phyloP scores from a whole-genome alignment of 2,888 invertebrate genomes.

The Drosophila pseudotalamancana region DNA sequence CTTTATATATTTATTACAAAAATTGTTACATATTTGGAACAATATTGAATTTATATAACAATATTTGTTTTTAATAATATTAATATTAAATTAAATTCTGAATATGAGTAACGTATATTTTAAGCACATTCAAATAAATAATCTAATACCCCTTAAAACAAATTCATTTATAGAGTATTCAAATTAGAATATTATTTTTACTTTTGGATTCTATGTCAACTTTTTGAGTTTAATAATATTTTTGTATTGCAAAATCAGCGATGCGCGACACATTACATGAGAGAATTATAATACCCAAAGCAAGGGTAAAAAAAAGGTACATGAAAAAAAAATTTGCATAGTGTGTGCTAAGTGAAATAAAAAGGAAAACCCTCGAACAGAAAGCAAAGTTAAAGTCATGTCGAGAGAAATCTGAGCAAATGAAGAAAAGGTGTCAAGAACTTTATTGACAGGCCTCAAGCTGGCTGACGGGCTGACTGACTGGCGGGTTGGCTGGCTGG shows the following conservation, averaged over 20 bases:
- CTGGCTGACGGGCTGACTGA: constrained; percentile 9
- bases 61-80: too few species aligned
- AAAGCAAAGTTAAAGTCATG: constrained; percentile 72
- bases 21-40: too few species aligned
- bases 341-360: constrained; percentile 35
- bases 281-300: constrained; percentile 4
- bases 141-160: too few species aligned
- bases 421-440: constrained; percentile 79
- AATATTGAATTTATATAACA: too few species aligned
- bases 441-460: constrained; percentile 74
- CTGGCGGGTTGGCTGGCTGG: background rate
- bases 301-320: constrained; percentile 11
- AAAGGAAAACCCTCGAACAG: constrained; percentile 38
- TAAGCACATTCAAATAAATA: too few species aligned
- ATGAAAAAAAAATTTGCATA: constrained; percentile 46
- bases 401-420: constrained; percentile 72
- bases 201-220: background rate
- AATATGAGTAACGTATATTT: too few species aligned
- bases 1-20: too few species aligned
- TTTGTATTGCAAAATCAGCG: background rate
- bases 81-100: too few species aligned
- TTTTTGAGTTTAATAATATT: background rate
- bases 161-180: background rate
- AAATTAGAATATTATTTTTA: background rate
- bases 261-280: background rate